Evolutionary conservation across 2,113 vertebrate species (phyloP).

Genomic region (Clinocottus analis): DNA sequence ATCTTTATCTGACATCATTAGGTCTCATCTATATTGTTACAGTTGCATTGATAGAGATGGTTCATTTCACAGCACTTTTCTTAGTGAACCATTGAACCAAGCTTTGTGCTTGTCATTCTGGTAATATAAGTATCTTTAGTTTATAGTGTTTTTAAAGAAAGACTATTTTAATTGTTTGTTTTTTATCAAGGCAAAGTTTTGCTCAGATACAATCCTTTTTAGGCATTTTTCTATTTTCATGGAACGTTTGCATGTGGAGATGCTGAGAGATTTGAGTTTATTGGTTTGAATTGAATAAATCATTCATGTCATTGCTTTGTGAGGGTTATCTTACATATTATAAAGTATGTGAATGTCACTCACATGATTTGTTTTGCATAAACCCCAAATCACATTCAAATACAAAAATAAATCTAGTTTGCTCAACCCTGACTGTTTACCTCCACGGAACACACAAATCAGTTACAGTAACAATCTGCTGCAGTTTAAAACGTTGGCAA

Average conservation of each 20-base stretch:
- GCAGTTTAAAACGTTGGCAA: background rate
- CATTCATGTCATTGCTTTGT: background rate
- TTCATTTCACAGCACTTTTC: conserved; percentile 11
- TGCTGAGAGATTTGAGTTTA: background rate
- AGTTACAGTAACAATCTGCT: background rate
- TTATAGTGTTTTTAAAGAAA: no score
- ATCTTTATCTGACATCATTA: background rate
- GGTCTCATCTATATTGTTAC: background rate
- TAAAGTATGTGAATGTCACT: background rate
- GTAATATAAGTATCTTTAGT: no score
- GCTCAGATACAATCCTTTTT: no score
- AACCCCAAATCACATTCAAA: conserved; percentile 58
- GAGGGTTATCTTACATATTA: background rate
- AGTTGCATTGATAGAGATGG: background rate
- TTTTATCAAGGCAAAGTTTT: no score
- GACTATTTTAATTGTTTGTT: no score
- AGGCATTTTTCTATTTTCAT: no score
- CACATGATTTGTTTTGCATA: background rate
- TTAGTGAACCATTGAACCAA: background rate
- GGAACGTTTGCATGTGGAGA: no score
- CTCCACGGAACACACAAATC: conserved; percentile 13
- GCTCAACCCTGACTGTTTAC: conserved; percentile 13
- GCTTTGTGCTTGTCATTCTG: background rate
- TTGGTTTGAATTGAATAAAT: background rate
- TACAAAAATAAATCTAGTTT: conserved; percentile 16